Evolutionary conservation across 2,113 vertebrate genomes (phyloP).

Genomic region (Scatophagus argus): DNA sequence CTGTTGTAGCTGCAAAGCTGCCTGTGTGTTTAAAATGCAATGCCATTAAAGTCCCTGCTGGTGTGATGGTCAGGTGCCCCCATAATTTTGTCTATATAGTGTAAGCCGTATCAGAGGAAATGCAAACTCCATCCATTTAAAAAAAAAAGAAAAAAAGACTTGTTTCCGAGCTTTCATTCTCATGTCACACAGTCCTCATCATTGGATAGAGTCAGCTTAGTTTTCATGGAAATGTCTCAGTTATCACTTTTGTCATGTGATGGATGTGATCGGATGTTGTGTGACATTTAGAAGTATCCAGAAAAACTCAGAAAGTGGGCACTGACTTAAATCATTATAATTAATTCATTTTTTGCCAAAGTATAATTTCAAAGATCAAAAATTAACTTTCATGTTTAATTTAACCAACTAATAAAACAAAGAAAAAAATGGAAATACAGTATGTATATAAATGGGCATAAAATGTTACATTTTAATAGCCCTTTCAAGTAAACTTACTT

Average conservation of each 20-base stretch:
- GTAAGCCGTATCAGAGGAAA: conserved; percentile 2
- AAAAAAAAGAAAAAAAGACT: no score
- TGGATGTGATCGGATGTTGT: neutral
- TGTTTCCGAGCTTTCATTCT: neutral
- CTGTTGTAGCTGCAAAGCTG: no score
- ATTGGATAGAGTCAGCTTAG: neutral
- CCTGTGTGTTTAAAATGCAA: no score
- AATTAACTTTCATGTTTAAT: neutral
- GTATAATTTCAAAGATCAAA: neutral
- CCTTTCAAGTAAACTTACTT: conserved; percentile 1
- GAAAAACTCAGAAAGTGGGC: neutral
- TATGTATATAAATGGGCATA: neutral
- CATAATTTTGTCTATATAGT: no score
- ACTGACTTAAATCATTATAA: neutral
- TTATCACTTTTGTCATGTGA: neutral
- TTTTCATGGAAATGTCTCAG: neutral
- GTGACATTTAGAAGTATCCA: neutral
- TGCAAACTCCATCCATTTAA: neutral
- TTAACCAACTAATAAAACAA: neutral
- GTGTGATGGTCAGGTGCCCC: no score
- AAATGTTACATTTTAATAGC: neutral
- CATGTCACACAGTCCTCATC: neutral
- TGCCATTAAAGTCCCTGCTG: no score
- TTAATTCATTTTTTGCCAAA: neutral
- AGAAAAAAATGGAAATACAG: accelerated